Conservation (phyloP, 2,797 vertebrate genomes). For the Gadopsis bispinosus region DNA sequence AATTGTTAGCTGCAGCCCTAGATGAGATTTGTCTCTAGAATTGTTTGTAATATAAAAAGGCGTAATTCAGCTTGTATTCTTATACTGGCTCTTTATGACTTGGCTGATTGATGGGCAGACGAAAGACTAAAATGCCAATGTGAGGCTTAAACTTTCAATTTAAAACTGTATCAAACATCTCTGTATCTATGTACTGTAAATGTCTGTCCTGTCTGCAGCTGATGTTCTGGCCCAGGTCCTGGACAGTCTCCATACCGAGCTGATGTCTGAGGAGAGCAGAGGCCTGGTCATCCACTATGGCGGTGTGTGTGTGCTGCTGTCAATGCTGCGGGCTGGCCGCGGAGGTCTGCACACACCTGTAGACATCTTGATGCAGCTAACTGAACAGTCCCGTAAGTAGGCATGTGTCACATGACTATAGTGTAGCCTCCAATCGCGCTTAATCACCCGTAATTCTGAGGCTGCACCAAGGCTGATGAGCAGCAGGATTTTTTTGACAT, state of each 20-base stretch:
- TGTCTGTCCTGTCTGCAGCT: slow-evolving; percentile 72
- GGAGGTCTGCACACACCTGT: slow-evolving; percentile 83
- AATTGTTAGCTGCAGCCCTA: not conserved
- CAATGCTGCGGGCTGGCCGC: slow-evolving; percentile 81
- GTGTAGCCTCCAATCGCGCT: not conserved
- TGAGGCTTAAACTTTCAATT: not conserved
- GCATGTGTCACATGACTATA: not conserved
- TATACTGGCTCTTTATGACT: not conserved
- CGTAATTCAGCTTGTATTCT: not conserved
- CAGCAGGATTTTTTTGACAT: not conserved
- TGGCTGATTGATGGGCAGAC: too few relatives aligned
- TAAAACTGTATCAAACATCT: not conserved
- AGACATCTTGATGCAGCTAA: slow-evolving; percentile 91
- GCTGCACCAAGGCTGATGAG: not conserved
- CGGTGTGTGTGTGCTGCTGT: slow-evolving; percentile 84
- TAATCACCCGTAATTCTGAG: not conserved
- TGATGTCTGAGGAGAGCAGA: slow-evolving; percentile 88
- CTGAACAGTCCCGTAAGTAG: slow-evolving; percentile 89
- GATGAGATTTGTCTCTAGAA: not conserved
- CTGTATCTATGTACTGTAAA: not conserved
- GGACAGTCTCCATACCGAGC: slow-evolving; percentile 83
- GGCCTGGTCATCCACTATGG: slow-evolving; percentile 88
- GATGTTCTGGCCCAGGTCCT: slow-evolving; percentile 90
- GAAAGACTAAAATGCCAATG: not conserved
- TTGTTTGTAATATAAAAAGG: not conserved